phyloP scores from a whole-genome alignment of 2,797 vertebrate species.

The Aulostomus chinensis region DNA sequence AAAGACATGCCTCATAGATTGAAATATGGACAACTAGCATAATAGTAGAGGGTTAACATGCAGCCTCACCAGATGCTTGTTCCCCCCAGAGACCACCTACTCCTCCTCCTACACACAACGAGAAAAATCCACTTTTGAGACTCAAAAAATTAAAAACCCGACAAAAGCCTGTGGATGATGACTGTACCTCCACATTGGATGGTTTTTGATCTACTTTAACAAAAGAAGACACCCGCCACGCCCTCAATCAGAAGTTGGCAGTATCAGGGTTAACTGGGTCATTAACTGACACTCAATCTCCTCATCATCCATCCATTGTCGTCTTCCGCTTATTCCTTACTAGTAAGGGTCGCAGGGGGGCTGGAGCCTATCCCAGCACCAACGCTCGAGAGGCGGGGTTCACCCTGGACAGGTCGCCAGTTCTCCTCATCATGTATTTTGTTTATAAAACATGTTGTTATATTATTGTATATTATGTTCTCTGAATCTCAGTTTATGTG shows the following conservation, averaged over 20 bases:
- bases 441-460: too few relatives aligned
- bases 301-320: too few relatives aligned
- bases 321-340: too few relatives aligned
- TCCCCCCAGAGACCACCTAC: conserved; percentile 69
- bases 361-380: too few relatives aligned
- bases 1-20: conserved; percentile 40
- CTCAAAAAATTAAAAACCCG: conserved; percentile 71
- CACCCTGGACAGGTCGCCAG: too few relatives aligned
- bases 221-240: conserved; percentile 49
- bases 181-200: conserved; percentile 71
- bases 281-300: conserved; percentile 16
- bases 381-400: too few relatives aligned
- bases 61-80: conserved; percentile 70
- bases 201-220: conserved; percentile 78
- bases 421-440: too few relatives aligned
- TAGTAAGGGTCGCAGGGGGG: too few relatives aligned
- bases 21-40: conserved; percentile 43
- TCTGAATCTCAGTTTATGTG: background rate
- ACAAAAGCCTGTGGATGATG: conserved; percentile 58
- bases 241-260: conserved; percentile 19
- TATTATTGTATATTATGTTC: too few relatives aligned
- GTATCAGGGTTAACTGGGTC: conserved; percentile 40
- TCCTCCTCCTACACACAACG: conserved; percentile 66
- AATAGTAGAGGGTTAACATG: conserved; percentile 59
- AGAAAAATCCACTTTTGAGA: conserved; percentile 69